Evolutionary conservation across 2,888 invertebrate genomes (phyloP).

Genomic region (Acheta domesticus): DNA sequence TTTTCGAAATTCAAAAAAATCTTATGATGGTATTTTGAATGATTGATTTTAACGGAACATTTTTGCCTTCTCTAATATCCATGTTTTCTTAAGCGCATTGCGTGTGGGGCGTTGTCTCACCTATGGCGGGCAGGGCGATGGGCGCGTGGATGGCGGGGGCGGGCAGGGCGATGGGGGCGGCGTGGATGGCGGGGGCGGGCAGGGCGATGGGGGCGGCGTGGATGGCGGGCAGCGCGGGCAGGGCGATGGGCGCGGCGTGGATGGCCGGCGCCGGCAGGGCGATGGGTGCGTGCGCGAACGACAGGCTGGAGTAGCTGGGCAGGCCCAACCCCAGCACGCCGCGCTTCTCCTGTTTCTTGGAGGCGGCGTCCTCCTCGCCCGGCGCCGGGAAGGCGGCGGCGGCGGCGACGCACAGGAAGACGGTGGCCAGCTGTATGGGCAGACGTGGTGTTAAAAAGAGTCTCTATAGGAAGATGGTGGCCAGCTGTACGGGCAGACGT

Average conservation of each 20-base stretch:
- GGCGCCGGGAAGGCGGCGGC: not conserved
- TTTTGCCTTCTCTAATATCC: too few species aligned
- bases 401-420: not conserved
- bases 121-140: not conserved
- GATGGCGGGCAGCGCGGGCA: not conserved
- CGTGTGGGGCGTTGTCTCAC: too few species aligned
- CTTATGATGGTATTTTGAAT: too few species aligned
- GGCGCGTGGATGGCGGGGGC: not conserved
- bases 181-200: not conserved
- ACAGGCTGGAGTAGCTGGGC: too few species aligned
- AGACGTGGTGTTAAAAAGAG: too few species aligned
- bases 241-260: not conserved
- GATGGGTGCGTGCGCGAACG: not conserved
- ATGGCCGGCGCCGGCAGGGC: not conserved
- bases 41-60: too few species aligned
- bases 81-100: too few species aligned
- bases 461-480: too few species aligned
- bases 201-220: not conserved
- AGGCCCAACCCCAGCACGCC: not conserved
- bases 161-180: not conserved
- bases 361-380: not conserved
- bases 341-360: slow-evolving; percentile 18
- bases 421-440: not conserved
- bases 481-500: too few species aligned
- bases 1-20: too few species aligned